These are phyloP conservation scores for Amiota mariae DNA, from an alignment of 2,888 invertebrate genomes.

Conservation along the genomic window DNA sequence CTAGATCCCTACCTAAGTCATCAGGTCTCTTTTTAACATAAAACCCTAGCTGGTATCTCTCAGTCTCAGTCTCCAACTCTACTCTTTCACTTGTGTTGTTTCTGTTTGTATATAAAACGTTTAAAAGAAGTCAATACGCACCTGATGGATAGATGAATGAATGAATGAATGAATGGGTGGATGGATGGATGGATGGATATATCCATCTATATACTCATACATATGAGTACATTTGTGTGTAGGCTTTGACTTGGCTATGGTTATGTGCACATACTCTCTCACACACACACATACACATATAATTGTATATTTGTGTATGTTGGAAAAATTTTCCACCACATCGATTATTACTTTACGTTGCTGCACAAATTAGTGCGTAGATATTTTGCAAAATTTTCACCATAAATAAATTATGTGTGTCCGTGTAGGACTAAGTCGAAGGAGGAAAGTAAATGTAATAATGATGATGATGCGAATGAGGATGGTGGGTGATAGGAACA, in stretches of 20 bases:
- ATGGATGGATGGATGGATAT: too few species aligned
- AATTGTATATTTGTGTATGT: slow-evolving; percentile 36
- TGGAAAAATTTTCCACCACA: slow-evolving; percentile 66
- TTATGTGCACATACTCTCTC: too few species aligned
- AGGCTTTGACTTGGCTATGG: background rate
- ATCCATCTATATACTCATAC: background rate
- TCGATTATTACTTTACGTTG: slow-evolving; percentile 58
- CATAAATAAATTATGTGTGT: slow-evolving; percentile 64
- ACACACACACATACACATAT: background rate
- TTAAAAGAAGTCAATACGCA: slow-evolving; percentile 8
- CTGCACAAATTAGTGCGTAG: slow-evolving; percentile 66
- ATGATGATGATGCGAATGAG: too few species aligned
- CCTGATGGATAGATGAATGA: background rate
- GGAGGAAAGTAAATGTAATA: too few species aligned
- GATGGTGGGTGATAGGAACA: too few species aligned
- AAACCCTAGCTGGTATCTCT: background rate
- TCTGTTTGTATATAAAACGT: slow-evolving; percentile 5
- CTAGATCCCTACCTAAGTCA: too few species aligned
- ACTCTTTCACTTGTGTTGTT: background rate
- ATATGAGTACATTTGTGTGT: background rate
- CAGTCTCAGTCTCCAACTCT: background rate
- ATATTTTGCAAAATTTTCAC: slow-evolving; percentile 67
- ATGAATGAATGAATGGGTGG: too few species aligned
- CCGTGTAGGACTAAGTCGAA: slow-evolving; percentile 25
- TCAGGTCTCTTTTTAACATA: too few species aligned